These are phyloP conservation scores for Chaetops frenatus DNA, from an alignment of 2,113 vertebrate species.

Conservation along the genomic window DNA sequence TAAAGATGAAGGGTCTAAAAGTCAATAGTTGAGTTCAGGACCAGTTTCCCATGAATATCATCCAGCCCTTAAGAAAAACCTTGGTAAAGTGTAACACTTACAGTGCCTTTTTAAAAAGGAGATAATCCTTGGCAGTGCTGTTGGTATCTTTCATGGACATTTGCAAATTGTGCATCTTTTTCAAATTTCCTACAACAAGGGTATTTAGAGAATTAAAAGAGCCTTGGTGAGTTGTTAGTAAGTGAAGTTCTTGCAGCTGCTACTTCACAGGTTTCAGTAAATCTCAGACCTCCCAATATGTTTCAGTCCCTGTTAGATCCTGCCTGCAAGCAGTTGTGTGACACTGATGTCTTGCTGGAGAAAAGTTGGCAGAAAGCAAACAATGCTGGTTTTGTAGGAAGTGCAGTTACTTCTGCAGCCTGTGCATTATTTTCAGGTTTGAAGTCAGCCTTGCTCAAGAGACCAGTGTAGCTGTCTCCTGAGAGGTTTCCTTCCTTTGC, in stretches of 20 bases:
- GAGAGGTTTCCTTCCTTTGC: neutral
- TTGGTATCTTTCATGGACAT: neutral
- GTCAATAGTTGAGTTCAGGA: neutral
- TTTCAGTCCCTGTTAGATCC: neutral
- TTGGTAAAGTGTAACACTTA: neutral
- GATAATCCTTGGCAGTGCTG: neutral
- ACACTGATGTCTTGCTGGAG: neutral
- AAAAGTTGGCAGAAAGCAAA: neutral
- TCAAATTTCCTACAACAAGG: neutral
- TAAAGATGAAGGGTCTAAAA: neutral
- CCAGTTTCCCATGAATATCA: neutral
- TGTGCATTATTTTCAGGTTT: neutral
- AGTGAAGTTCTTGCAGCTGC: neutral
- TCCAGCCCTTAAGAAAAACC: neutral
- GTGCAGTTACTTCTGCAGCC: neutral
- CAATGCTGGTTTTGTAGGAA: neutral
- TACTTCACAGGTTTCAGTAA: neutral
- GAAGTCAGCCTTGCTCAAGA: neutral
- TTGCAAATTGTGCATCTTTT: neutral
- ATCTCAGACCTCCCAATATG: neutral
- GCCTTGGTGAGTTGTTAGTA: neutral
- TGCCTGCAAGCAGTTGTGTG: neutral
- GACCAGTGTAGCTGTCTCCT: neutral
- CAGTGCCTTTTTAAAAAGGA: neutral
- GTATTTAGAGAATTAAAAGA: neutral